Conservation (phyloP, 2,113 vertebrate species). For the Phalacrocorax pelagicus region DNA sequence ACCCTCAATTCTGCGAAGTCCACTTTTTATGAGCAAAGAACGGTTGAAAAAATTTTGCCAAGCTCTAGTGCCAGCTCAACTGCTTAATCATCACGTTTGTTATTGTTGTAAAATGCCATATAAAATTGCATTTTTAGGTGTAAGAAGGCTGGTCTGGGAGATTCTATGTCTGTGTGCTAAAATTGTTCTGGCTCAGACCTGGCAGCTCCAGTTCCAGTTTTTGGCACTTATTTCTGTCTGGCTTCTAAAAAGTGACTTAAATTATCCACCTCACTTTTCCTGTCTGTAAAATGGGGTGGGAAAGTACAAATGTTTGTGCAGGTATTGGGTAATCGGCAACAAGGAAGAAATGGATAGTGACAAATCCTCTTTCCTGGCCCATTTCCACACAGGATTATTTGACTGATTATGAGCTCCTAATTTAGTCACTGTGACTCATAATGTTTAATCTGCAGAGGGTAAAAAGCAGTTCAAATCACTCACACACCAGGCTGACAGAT, state of each 20-base stretch:
- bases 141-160: neutral
- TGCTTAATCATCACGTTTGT: constrained; percentile 19
- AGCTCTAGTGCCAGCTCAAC: neutral
- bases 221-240: constrained; percentile 43
- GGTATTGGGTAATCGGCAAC: neutral
- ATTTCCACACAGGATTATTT: constrained; percentile 46
- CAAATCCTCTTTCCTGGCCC: constrained; percentile 57
- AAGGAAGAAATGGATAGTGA: neutral
- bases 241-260: neutral
- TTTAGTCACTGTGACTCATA: neutral
- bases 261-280: neutral
- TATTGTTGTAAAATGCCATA: constrained; percentile 19
- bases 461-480: neutral
- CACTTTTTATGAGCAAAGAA: neutral
- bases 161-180: constrained; percentile 22
- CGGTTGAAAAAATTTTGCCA: neutral
- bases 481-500: neutral
- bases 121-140: neutral
- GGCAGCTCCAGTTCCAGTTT: neutral
- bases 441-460: constrained; percentile 7
- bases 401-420: neutral
- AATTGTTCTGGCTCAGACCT: neutral
- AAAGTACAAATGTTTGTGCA: neutral
- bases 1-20: neutral
- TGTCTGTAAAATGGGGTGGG: neutral